A percentile compares a stretch with the other conserved stretches of the same genome.
phyloP scores from a whole-genome alignment of 2,797 vertebrate species.

The Staurois parvus region DNA sequence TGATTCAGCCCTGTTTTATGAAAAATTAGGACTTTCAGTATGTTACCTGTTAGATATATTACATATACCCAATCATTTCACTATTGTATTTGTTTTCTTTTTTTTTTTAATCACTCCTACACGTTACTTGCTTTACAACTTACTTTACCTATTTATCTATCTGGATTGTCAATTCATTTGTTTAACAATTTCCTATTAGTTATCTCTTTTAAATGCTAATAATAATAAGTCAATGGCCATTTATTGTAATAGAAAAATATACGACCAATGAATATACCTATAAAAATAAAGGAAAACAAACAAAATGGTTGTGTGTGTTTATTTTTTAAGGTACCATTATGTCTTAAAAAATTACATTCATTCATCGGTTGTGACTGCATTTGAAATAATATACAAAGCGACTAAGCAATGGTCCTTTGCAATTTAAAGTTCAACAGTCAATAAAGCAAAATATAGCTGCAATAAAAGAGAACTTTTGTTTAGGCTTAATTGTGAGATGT shows the following conservation, averaged over 20 bases:
- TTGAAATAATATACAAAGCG: not conserved
- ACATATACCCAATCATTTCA: not conserved
- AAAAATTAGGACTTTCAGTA: not conserved
- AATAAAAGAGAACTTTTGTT: not conserved
- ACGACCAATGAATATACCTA: not conserved
- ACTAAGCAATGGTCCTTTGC: not conserved
- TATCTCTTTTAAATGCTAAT: not conserved
- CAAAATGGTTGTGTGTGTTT: not conserved
- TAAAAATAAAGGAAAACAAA: not conserved
- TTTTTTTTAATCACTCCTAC: not conserved
- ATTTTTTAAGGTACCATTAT: not conserved
- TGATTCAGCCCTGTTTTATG: not conserved
- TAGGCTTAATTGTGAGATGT: not conserved
- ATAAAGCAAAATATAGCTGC: not conserved
- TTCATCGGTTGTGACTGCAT: not conserved
- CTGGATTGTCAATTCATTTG: not conserved
- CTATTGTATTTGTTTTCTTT: not conserved
- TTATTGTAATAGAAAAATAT: not conserved
- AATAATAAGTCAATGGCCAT: not conserved
- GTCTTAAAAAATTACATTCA: not conserved
- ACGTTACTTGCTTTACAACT: not conserved
- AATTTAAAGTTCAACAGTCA: not conserved
- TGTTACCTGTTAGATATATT: not conserved
- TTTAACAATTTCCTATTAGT: not conserved
- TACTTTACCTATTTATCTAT: not conserved